Evolutionary conservation across 2,113 vertebrate genomes (phyloP).

Genomic region (Lamprologus callipterus): DNA sequence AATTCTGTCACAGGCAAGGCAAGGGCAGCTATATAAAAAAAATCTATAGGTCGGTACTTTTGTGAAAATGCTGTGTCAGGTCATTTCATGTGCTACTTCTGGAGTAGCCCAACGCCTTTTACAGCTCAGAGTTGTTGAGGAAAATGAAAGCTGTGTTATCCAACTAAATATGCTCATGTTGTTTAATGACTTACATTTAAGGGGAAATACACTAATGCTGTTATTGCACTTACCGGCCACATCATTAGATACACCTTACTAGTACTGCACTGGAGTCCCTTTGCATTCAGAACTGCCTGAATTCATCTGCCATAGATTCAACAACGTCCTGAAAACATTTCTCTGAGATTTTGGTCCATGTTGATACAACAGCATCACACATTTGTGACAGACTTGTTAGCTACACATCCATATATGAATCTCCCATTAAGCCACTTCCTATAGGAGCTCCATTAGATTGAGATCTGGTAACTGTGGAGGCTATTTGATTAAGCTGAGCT

Average conservation of each 20-base stretch:
- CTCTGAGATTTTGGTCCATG: neutral
- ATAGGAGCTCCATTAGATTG: neutral
- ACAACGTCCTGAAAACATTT: neutral
- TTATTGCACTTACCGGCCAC: neutral
- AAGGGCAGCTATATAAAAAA: slow-evolving; percentile 47
- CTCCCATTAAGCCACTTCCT: neutral
- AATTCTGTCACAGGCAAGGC: slow-evolving; percentile 26
- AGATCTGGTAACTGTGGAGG: neutral
- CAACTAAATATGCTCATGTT: neutral
- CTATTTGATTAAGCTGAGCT: neutral
- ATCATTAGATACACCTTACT: neutral
- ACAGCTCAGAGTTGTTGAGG: neutral
- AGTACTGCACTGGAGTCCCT: neutral
- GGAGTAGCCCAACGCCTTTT: slow-evolving; percentile 15
- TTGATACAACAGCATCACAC: neutral
- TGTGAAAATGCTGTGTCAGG: slow-evolving; percentile 54
- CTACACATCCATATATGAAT: neutral
- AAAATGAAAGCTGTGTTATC: neutral
- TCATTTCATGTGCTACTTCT: slow-evolving; percentile 41
- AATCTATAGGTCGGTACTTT: slow-evolving; percentile 44
- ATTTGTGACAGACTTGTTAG: neutral
- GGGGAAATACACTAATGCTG: neutral
- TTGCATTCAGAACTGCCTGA: neutral
- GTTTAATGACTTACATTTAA: neutral
- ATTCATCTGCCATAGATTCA: neutral